These are phyloP conservation scores for Sarcoramphus papa DNA, from an alignment of 2,797 vertebrate genomes.

Conservation along the genomic window DNA sequence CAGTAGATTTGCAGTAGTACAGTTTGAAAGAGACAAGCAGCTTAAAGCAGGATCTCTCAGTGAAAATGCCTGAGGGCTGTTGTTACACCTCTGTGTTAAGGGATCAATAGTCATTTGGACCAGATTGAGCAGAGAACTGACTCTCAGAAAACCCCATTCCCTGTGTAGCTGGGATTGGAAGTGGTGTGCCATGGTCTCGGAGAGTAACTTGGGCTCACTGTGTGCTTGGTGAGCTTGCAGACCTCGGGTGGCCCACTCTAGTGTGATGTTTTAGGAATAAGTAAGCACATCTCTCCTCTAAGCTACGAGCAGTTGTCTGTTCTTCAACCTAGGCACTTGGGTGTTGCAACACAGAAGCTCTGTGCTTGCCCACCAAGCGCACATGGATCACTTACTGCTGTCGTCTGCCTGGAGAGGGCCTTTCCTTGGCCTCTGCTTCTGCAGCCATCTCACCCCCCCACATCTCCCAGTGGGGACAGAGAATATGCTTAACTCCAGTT, in stretches of 20 bases:
- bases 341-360: neutral
- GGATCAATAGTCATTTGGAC: constrained; percentile 35
- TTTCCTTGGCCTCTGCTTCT: neutral
- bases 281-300: neutral
- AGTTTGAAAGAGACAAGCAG: neutral
- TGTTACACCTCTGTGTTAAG: neutral
- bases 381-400: neutral
- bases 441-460: fast-evolving
- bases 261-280: neutral
- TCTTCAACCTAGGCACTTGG: neutral
- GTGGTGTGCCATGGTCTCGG: neutral
- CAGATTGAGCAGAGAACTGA: neutral
- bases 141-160: neutral
- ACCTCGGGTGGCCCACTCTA: neutral
- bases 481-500: neutral
- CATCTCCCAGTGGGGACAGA: neutral
- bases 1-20: neutral
- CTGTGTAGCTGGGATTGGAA: neutral
- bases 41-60: neutral
- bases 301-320: neutral
- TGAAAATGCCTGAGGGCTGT: neutral
- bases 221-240: neutral
- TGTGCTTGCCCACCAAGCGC: neutral
- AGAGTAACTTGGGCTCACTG: neutral
- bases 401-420: neutral